These are phyloP conservation scores for Muntiacus muntjak DNA, from an alignment of 2,113 vertebrate genomes.

Conservation along the genomic window DNA sequence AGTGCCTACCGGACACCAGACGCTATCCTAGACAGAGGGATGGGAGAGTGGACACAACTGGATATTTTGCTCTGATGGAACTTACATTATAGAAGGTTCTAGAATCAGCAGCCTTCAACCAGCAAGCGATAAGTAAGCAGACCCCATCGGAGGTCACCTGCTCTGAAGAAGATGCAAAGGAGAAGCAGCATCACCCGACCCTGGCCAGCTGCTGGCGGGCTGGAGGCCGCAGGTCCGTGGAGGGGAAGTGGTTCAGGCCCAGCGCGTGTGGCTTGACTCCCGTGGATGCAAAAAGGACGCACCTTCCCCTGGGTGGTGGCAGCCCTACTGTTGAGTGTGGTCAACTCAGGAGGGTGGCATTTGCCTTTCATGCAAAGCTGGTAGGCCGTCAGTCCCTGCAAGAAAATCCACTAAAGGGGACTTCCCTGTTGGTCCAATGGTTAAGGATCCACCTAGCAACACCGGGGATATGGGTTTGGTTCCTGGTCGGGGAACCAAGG, in stretches of 20 bases:
- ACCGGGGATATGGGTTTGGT: background rate
- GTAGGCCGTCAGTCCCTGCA: background rate
- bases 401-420: background rate
- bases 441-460: background rate
- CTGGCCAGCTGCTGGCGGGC: background rate
- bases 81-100: background rate
- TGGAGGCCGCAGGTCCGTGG: rapidly evolving
- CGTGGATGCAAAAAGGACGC: background rate
- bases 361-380: conserved; percentile 17
- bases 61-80: background rate
- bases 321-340: background rate
- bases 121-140: background rate
- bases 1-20: background rate
- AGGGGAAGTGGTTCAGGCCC: background rate
- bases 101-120: background rate
- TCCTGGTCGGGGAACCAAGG: background rate
- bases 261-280: background rate
- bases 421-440: background rate
- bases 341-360: background rate
- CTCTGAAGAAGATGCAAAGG: no score
- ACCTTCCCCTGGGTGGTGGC: background rate
- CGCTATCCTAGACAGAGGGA: no score
- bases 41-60: background rate
- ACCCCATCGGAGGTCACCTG: rapidly evolving
- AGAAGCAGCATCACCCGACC: background rate